phyloP scores from a whole-genome alignment of 1,140 invertebrate species.

The Gerris buenoi region DNA sequence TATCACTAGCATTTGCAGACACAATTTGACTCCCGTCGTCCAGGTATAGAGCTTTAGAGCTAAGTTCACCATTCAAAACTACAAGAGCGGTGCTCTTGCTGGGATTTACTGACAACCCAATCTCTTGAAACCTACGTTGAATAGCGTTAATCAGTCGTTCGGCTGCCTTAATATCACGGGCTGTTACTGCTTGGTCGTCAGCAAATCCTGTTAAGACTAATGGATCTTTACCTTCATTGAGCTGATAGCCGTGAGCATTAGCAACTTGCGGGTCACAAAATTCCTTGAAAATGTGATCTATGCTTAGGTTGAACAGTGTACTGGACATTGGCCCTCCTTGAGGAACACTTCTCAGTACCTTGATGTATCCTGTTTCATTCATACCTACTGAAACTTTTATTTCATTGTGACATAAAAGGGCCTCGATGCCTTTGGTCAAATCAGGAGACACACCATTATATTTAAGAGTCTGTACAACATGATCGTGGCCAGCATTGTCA shows the following conservation, averaged over 20 bases:
- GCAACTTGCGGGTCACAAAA: neutral
- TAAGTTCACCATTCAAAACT: neutral
- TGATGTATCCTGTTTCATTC: neutral
- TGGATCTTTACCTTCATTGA: neutral
- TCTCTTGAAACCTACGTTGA: neutral
- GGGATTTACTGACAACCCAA: neutral
- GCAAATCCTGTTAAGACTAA: neutral
- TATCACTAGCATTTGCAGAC: neutral
- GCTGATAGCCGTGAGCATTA: neutral
- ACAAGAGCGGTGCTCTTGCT: neutral
- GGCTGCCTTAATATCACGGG: neutral
- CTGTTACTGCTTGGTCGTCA: neutral
- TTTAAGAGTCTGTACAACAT: neutral
- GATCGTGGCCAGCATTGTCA: neutral
- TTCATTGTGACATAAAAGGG: neutral
- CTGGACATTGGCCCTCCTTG: neutral
- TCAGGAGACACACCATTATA: neutral
- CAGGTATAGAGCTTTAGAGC: neutral
- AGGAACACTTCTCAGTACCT: neutral
- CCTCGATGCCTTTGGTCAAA: neutral
- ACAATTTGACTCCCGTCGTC: neutral
- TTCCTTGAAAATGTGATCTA: neutral
- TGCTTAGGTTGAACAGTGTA: neutral
- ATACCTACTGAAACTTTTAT: neutral
- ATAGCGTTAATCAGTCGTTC: neutral